Base-by-base conservation (phyloP, 2,113 vertebrate species). In the Lasiurus cinereus region DNA sequence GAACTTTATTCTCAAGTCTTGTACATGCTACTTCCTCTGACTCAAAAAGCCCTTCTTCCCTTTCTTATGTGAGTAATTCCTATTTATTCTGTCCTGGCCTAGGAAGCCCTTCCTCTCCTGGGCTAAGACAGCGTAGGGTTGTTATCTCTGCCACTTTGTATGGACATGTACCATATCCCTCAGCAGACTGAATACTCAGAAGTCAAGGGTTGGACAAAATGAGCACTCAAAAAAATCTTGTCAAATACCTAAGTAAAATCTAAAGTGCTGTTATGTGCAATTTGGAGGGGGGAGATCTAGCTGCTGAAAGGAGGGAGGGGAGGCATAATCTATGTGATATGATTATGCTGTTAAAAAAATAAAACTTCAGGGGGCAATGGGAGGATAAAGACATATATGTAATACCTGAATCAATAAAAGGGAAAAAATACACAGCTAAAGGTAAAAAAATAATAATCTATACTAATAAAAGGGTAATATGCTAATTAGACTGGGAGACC, bases 221-320 rank as follows among this genome's bases (percentile, higher is more conserved):
- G 21, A 62, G 62, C 29, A 66, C 72, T 83, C 77, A 83, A 84
- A 91, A 88, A 56, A 80, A 31, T 18, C 10, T 73, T 79, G 8
- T 50, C 46, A 70, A 84, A 76, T 85, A 62, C 15, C 27, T 80
- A 13, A 73, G 50, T 80, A 88, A 92, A 84, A 67, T 76, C 33
- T 83, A 29, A 85, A 74, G 36, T 82, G 56, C 33, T 72, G 2
- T 59, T 64, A 22, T 73, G 56, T 90, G 46, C 33, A 93, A 19
- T 78, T 91, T 56, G 59, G 62, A 83, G 87, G 78, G n/a, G 39
- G 22, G 39, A 91, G 79, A 73, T 93, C 31, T 73, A 24, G 64
- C 54, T 91, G 46, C n/a, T 74, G 8, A 8, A 33, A 11, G 22
- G 24, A 15, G 2, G 1, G 3, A 33, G 24, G 36, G 27, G 73